These are phyloP conservation scores for Apantesis nais DNA, from an alignment of 2,888 invertebrate species.

Conservation along the genomic window DNA sequence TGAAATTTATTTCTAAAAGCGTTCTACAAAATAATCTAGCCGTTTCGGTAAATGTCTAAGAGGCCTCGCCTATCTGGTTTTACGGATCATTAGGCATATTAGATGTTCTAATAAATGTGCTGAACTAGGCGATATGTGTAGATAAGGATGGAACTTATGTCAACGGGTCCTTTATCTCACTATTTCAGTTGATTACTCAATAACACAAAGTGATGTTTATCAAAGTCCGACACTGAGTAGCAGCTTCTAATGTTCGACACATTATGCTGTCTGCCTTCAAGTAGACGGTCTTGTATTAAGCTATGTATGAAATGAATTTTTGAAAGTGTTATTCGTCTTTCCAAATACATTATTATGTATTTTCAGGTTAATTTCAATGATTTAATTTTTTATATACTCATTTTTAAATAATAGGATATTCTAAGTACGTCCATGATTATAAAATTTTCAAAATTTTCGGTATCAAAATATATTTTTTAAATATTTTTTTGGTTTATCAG, in stretches of 20 bases:
- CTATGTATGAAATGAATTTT: too few relatives aligned
- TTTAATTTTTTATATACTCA: too few relatives aligned
- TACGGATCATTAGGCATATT: slow-evolving; percentile 21
- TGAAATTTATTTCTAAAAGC: not conserved
- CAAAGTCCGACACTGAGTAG: not conserved
- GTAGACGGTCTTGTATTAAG: not conserved
- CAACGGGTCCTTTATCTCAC: not conserved
- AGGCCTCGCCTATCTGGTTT: slow-evolving; percentile 16
- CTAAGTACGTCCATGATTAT: too few relatives aligned
- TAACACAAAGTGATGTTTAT: not conserved
- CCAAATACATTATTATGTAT: too few relatives aligned
- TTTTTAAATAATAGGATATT: too few relatives aligned
- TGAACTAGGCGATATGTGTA: slow-evolving; percentile 5
- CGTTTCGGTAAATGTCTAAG: slow-evolving; percentile 7
- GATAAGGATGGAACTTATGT: slow-evolving; percentile 11
- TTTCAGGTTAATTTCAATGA: too few relatives aligned
- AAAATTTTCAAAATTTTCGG: too few relatives aligned
- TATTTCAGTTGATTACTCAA: slow-evolving; percentile 1
- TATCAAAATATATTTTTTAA: too few relatives aligned
- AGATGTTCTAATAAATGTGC: slow-evolving; percentile 18
- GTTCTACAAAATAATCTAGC: slow-evolving; percentile 12
- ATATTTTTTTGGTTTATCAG: too few relatives aligned
- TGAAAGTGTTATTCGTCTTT: too few relatives aligned
- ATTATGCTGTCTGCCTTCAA: not conserved
- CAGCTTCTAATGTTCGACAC: not conserved